Conservation (phyloP, 2,797 vertebrate genomes). For the Urosaurus nigricauda region DNA sequence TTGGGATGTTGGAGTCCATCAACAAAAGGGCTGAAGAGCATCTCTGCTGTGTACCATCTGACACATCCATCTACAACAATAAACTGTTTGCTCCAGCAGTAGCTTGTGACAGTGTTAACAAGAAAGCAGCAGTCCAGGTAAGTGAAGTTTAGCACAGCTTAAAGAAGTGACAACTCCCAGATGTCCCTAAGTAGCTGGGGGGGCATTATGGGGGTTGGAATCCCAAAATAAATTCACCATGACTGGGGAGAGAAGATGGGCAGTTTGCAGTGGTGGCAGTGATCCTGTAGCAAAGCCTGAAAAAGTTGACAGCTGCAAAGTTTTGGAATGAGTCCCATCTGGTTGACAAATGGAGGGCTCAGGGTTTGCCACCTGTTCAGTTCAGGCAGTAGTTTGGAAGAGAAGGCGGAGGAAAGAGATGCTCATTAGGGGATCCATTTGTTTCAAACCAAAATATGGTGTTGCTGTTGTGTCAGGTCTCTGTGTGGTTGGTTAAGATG, state of each 20-base stretch:
- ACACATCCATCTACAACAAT: no score
- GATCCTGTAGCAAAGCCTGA: not conserved
- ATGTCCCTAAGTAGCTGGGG: not conserved
- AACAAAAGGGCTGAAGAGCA: no score
- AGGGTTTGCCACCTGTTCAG: no score
- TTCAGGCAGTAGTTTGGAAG: conserved; percentile 35
- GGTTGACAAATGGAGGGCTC: not conserved
- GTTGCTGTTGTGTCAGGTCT: conserved; percentile 37
- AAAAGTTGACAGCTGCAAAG: not conserved
- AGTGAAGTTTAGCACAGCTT: not conserved
- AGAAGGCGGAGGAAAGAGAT: not conserved
- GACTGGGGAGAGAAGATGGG: not conserved
- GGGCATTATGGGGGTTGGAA: not conserved
- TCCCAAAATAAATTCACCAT: no score
- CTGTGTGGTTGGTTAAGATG: conserved; percentile 53
- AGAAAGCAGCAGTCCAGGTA: not conserved
- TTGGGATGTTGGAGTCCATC: no score
- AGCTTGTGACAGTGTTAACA: not conserved
- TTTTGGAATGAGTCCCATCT: conserved; percentile 62
- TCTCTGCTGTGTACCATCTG: no score
- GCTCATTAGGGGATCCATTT: conserved; percentile 54
- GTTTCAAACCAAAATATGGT: conserved; percentile 40
- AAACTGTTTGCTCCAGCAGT: no score
- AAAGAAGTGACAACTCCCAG: no score
- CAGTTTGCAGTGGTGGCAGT: no score